phyloP scores from a whole-genome alignment of 2,113 vertebrate genomes.

The Sakesphorus luctuosus region DNA sequence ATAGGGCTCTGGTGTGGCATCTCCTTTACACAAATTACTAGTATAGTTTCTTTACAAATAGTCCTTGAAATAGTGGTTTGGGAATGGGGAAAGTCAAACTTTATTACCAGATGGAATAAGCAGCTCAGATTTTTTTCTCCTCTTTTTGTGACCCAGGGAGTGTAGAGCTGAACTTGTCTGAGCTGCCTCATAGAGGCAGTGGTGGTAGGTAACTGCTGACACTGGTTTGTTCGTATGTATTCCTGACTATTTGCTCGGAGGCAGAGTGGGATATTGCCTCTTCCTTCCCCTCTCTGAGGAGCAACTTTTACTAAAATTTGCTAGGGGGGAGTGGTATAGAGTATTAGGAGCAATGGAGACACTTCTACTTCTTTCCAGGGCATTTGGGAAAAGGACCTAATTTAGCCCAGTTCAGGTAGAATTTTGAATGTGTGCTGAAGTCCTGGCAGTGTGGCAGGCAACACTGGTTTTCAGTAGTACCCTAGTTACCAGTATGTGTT shows the following conservation, averaged over 20 bases:
- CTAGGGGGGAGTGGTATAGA: rapidly evolving
- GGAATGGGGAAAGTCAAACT: not conserved
- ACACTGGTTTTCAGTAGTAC: rapidly evolving
- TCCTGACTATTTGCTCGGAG: not conserved
- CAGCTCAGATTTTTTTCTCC: not conserved
- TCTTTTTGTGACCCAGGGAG: not conserved
- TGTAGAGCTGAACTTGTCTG: not conserved
- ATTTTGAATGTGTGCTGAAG: not conserved
- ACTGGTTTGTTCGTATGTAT: not conserved
- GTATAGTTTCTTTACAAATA: constrained; percentile 21
- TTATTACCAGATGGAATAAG: not conserved
- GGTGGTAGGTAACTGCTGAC: not conserved
- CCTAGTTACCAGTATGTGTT: not conserved
- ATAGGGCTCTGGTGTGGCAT: not conserved
- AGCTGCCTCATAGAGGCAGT: not conserved
- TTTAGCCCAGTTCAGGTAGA: not conserved
- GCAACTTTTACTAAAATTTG: not conserved
- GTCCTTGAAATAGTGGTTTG: not conserved
- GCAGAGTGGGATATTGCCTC: not conserved
- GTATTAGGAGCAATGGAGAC: not conserved
- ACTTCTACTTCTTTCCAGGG: not conserved
- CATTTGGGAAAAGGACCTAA: not conserved
- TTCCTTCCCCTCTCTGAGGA: not conserved
- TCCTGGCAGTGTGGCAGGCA: not conserved
- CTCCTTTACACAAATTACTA: not conserved